phyloP scores from a whole-genome alignment of 2,797 vertebrate genomes.

The Cirrhinus mrigala region DNA sequence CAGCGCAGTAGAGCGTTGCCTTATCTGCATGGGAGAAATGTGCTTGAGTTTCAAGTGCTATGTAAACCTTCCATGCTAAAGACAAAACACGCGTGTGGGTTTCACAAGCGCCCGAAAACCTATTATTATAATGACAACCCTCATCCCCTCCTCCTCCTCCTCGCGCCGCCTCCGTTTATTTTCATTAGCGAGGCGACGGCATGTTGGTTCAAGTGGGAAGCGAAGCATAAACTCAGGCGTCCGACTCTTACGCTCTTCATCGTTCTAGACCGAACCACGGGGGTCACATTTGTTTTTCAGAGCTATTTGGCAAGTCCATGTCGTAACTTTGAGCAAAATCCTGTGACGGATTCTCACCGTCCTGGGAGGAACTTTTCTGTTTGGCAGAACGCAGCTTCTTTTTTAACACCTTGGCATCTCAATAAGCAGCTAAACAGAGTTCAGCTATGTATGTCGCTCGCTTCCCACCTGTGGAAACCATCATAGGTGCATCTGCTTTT shows the following conservation, averaged over 20 bases:
- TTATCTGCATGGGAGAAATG: conserved; percentile 55
- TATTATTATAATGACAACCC: conserved; percentile 49
- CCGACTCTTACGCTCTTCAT: neutral
- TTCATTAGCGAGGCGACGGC: conserved; percentile 40
- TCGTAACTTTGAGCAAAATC: conserved; percentile 19
- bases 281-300: conserved; percentile 34
- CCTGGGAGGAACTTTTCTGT: conserved; percentile 20
- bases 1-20: conserved; percentile 44
- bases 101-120: conserved; percentile 42
- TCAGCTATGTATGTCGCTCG: conserved; percentile 18
- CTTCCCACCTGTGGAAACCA: conserved; percentile 52
- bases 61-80: conserved; percentile 57
- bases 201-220: conserved; percentile 35
- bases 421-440: conserved; percentile 26
- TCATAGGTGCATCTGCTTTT: conserved; percentile 45
- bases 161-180: conserved; percentile 49
- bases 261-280: neutral
- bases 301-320: conserved; percentile 1
- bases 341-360: conserved; percentile 28
- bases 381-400: conserved; percentile 10
- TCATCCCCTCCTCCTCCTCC: conserved; percentile 29
- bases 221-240: conserved; percentile 26
- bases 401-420: conserved; percentile 38
- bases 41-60: conserved; percentile 57
- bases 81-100: conserved; percentile 59